These are phyloP conservation scores for Branchinecta sandiegonensis DNA, from an alignment of 2,888 invertebrate species.

Conservation along the genomic window DNA sequence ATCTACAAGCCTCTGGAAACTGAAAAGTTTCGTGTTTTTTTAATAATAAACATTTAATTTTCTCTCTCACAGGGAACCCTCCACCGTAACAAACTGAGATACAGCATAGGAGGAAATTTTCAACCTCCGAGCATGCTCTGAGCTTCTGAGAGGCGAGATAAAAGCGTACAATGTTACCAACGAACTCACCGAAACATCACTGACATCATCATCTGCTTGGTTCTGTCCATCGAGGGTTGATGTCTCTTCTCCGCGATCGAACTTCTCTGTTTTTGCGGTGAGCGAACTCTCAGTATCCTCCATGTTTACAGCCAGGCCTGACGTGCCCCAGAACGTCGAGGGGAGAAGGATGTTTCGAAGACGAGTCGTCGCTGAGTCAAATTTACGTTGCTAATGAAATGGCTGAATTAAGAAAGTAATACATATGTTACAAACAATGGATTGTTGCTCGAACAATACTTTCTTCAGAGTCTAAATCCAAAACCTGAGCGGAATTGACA, in stretches of 20 bases:
- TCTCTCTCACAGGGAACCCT: too few species aligned
- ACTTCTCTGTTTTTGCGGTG: not conserved
- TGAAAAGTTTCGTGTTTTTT: too few species aligned
- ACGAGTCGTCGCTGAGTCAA: not conserved
- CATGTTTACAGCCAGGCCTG: not conserved
- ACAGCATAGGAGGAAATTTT: not conserved
- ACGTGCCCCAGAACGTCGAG: constrained; percentile 2
- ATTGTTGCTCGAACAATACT: too few species aligned
- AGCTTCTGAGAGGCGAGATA: constrained; percentile 10
- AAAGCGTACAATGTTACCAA: too few species aligned
- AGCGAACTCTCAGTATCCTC: not conserved
- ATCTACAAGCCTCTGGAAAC: too few species aligned
- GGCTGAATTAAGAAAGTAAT: too few species aligned
- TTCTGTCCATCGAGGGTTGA: constrained; percentile 72
- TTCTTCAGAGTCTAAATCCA: too few species aligned
- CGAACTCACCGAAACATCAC: not conserved
- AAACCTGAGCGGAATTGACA: too few species aligned
- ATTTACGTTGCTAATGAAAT: too few species aligned
- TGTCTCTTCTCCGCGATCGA: not conserved
- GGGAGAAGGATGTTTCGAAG: not conserved
- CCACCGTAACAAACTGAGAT: too few species aligned
- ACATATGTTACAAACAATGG: too few species aligned
- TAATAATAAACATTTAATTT: too few species aligned
- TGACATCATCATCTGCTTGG: constrained; percentile 47
- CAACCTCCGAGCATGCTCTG: constrained; percentile 7